phyloP scores from a whole-genome alignment of 1,140 invertebrate species.

The Brachionus koreanus region DNA sequence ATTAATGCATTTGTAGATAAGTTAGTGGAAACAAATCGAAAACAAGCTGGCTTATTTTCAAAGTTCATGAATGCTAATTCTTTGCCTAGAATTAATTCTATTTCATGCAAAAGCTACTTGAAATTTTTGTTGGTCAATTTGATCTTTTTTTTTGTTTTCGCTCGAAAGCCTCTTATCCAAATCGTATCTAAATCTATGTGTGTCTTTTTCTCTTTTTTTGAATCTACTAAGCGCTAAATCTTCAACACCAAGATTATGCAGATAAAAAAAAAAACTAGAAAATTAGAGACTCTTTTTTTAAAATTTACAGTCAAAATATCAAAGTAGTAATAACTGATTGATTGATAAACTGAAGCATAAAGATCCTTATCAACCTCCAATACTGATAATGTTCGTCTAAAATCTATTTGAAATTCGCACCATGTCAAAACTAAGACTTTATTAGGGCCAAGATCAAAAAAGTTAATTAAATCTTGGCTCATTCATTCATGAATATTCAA shows the following conservation, averaged over 20 bases:
- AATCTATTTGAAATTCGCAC: neutral
- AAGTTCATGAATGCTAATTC: conserved; percentile 5
- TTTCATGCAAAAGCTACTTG: conserved; percentile 31
- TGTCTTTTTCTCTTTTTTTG: neutral
- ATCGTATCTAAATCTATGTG: neutral
- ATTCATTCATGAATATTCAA: neutral
- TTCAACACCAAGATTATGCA: neutral
- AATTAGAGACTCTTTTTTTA: neutral
- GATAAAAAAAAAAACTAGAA: neutral
- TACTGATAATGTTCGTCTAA: conserved; percentile 20
- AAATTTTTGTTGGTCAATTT: neutral
- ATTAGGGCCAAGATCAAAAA: neutral
- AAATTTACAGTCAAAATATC: conserved; percentile 22
- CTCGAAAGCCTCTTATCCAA: neutral
- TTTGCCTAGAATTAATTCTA: conserved; percentile 10
- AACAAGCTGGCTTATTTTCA: neutral
- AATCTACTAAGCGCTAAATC: neutral
- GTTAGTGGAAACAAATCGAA: conserved; percentile 17
- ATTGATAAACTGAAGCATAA: conserved; percentile 21
- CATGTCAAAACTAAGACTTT: neutral
- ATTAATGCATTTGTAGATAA: conserved; percentile 33
- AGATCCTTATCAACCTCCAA: neutral
- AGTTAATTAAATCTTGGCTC: neutral
- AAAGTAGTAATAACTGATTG: conserved; percentile 7
- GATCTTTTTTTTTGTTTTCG: neutral